A percentile compares a stretch with the other conserved stretches of the same genome.
Evolutionary conservation across 2,113 vertebrate genomes (phyloP).

Genomic region (Psilopogon haemacephalus): DNA sequence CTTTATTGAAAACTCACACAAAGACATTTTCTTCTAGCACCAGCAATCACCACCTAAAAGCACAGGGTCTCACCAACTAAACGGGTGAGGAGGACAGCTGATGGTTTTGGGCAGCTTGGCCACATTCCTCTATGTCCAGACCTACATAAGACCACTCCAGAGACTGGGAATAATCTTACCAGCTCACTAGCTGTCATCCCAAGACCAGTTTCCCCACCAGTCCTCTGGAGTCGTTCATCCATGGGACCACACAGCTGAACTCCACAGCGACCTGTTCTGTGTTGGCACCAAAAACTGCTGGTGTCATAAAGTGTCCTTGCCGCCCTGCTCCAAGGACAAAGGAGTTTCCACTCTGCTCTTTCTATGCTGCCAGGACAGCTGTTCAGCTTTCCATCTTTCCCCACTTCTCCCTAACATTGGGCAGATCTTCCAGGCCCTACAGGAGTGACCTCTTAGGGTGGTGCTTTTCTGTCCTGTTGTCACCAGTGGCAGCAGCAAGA

Average conservation of each 20-base stretch:
- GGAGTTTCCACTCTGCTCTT: neutral
- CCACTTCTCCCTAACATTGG: neutral
- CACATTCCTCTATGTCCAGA: neutral
- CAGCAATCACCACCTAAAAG: neutral
- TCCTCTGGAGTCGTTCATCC: neutral
- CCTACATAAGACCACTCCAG: neutral
- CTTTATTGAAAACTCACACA: neutral
- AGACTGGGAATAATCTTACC: neutral
- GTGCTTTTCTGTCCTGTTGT: neutral
- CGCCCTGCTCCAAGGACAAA: fast-evolving
- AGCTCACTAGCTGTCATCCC: neutral
- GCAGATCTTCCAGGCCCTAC: neutral
- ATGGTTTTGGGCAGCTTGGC: neutral
- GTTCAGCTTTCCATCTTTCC: neutral
- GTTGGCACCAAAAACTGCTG: neutral
- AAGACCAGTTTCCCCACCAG: neutral
- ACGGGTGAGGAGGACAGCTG: neutral
- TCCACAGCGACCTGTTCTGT: fast-evolving
- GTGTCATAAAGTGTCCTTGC: neutral
- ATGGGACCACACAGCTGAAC: fast-evolving
- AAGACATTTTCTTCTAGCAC: neutral
- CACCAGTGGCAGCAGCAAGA: neutral
- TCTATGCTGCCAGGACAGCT: neutral
- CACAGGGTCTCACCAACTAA: fast-evolving
- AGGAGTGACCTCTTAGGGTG: neutral